Conservation (phyloP, 2,888 invertebrate genomes). For the Clostera curtula region DNA sequence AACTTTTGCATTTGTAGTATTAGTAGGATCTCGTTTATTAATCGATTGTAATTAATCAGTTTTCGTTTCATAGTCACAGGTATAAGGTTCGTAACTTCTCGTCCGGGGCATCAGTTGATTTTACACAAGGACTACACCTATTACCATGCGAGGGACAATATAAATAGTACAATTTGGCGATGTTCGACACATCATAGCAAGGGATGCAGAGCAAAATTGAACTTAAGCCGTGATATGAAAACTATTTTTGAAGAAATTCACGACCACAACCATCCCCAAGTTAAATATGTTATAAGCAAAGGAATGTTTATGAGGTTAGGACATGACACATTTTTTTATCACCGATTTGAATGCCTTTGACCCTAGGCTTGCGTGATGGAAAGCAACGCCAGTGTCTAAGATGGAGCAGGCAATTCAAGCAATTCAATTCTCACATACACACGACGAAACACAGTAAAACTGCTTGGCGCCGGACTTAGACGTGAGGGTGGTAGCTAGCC, state of each 20-base stretch:
- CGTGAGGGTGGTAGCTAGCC: no score
- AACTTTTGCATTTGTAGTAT: no score
- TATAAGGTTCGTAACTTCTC: constrained; percentile 2
- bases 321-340: no score
- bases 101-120: constrained; percentile 5
- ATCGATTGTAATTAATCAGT: no score
- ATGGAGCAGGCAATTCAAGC: no score
- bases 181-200: constrained; percentile 9
- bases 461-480: no score
- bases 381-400: no score
- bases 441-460: no score
- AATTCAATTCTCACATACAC: no score
- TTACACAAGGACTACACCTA: constrained; percentile 8
- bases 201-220: constrained; percentile 7
- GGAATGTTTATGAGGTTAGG: background rate
- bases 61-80: constrained; percentile 9
- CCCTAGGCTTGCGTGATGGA: no score
- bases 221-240: background rate
- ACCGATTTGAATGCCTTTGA: no score
- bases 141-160: background rate
- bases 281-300: background rate
- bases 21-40: no score
- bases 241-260: background rate
- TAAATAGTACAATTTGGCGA: constrained; percentile 10
- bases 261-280: background rate